Percentiles rank a stretch among this genome's conserved stretches.
Conservation (phyloP, 2,797 vertebrate species). For the Siniperca obscura region DNA sequence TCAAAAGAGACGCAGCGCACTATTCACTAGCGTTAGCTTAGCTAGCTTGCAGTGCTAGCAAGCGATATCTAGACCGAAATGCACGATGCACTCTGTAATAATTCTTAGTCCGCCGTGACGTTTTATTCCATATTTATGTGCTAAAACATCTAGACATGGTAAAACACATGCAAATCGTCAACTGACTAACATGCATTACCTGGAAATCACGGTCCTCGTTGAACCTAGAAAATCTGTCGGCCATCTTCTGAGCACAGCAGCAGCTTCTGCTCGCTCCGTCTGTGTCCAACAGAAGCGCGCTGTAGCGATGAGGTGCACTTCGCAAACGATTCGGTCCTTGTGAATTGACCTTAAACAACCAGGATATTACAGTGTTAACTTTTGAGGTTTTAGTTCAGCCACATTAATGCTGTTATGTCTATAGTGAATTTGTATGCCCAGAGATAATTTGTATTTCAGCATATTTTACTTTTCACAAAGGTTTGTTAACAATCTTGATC, state of each 20-base stretch:
- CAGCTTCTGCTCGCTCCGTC: conserved; percentile 66
- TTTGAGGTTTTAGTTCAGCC: neutral
- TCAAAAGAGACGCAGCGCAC: conserved; percentile 70
- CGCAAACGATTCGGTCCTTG: conserved; percentile 12
- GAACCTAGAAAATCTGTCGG: conserved; percentile 98
- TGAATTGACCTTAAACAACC: conserved; percentile 35
- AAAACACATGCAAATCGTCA: fast-evolving
- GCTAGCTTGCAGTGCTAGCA: conserved; percentile 74
- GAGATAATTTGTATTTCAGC: neutral
- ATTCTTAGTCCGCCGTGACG: fast-evolving
- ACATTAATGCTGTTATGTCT: neutral
- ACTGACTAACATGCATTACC: conserved; percentile 82
- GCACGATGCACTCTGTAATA: neutral
- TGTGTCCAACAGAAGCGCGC: conserved; percentile 49
- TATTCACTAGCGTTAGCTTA: conserved; percentile 65
- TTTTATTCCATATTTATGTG: neutral
- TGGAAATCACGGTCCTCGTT: conserved; percentile 99
- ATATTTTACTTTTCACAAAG: neutral
- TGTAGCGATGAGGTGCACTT: conserved; percentile 47
- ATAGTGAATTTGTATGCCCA: neutral
- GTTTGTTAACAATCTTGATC: neutral
- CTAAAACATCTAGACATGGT: fast-evolving
- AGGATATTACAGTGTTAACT: neutral
- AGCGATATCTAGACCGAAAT: conserved; percentile 26
- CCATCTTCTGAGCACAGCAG: conserved; percentile 92